phyloP scores from a whole-genome alignment of 1,140 invertebrate species.

The Zaprionus davidi region DNA sequence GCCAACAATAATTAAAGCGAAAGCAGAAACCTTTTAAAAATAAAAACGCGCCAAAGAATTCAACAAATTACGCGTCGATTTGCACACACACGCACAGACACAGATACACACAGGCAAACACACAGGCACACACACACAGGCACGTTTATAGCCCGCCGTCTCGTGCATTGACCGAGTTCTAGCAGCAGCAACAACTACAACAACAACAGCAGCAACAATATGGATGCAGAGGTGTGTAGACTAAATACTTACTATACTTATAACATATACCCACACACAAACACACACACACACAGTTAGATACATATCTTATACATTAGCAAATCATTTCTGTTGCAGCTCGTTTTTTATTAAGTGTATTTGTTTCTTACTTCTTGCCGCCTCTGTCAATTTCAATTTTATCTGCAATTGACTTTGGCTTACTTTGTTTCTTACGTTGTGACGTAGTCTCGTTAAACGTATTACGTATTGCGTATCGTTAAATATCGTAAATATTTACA shows the following conservation, averaged over 20 bases:
- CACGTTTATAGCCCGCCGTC: constrained; percentile 22
- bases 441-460: not conserved
- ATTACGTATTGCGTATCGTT: not conserved
- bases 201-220: constrained; percentile 44
- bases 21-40: constrained; percentile 49
- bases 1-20: constrained; percentile 29
- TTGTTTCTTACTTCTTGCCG: not conserved
- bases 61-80: constrained; percentile 51
- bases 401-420: constrained; percentile 12
- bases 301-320: not conserved
- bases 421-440: not conserved
- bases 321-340: not conserved
- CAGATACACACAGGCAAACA: not conserved
- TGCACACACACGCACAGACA: constrained; percentile 2
- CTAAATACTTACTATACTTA: constrained; percentile 7
- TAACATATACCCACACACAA: constrained; percentile 10
- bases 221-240: constrained; percentile 76
- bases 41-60: constrained; percentile 47
- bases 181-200: constrained; percentile 29
- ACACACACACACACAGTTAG: not conserved
- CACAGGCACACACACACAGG: not conserved
- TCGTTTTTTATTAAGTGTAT: not conserved
- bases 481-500: constrained; percentile 5
- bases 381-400: not conserved
- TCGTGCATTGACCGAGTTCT: constrained; percentile 72